Percentiles rank a stretch among this genome's conserved stretches.
These are phyloP conservation scores for Lepidocolaptes lacrymiger DNA, from an alignment of 2,797 vertebrate species.

Conservation along the genomic window DNA sequence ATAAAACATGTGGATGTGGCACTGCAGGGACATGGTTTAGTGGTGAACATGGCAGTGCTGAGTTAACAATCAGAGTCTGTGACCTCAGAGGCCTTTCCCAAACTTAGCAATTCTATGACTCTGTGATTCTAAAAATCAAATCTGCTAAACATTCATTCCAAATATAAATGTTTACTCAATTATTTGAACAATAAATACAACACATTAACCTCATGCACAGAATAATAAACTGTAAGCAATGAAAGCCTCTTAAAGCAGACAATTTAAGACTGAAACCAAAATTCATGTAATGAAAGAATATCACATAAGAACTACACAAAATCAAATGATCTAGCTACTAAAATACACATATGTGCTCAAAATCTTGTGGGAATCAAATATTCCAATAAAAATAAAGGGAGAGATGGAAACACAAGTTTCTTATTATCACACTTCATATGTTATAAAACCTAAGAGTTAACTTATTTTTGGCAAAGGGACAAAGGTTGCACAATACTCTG, in stretches of 20 bases:
- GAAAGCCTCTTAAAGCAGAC: conserved; percentile 38
- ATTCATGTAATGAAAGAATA: conserved; percentile 64
- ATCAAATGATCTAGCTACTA: conserved; percentile 74
- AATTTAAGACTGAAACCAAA: conserved; percentile 50
- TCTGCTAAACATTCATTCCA: neutral
- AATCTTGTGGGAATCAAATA: conserved; percentile 75
- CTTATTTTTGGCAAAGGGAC: conserved; percentile 83
- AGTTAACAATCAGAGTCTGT: neutral
- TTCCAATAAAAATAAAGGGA: conserved; percentile 82
- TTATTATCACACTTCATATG: conserved; percentile 89
- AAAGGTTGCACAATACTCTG: conserved; percentile 76
- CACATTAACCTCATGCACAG: conserved; percentile 6
- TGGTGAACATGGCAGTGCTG: neutral
- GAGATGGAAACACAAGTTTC: conserved; percentile 85
- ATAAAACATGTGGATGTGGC: neutral
- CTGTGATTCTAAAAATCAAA: neutral
- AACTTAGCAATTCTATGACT: neutral
- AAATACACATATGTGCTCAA: conserved; percentile 75
- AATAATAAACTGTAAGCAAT: conserved; percentile 32
- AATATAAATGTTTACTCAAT: conserved; percentile 23
- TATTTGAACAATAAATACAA: conserved; percentile 37
- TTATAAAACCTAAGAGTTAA: conserved; percentile 83
- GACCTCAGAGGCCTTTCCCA: neutral
- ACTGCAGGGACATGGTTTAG: neutral
- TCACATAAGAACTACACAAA: conserved; percentile 59